Percentiles rank a stretch among this genome's conserved stretches.
Evolutionary conservation across 2,888 invertebrate species (phyloP).

Genomic region (Pseudoips prasinana): DNA sequence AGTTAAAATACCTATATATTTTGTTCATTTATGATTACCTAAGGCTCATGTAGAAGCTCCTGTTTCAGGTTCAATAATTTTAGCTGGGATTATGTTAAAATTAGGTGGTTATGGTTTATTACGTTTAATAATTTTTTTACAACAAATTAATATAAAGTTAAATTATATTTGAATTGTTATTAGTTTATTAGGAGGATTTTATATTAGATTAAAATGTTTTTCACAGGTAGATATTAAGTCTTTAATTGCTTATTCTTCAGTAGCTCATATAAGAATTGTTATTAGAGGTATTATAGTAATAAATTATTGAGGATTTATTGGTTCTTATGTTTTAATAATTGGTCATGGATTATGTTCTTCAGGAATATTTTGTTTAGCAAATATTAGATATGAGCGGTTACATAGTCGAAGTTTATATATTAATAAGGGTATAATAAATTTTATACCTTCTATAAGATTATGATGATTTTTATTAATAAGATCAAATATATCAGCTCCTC

Average conservation of each 20-base stretch:
- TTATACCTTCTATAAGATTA: constrained; percentile 81
- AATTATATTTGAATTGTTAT: constrained; percentile 78
- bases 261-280: constrained; percentile 86
- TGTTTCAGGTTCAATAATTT: constrained; percentile 87
- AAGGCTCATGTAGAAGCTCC: constrained; percentile 90
- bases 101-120: constrained; percentile 87
- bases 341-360: constrained; percentile 85
- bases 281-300: constrained; percentile 82
- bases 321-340: constrained; percentile 83
- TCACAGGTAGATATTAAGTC: constrained; percentile 86
- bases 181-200: constrained; percentile 81
- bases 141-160: constrained; percentile 65
- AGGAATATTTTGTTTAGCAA: constrained; percentile 84
- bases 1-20: constrained; percentile 87
- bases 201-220: constrained; percentile 85
- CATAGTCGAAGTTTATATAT: constrained; percentile 83
- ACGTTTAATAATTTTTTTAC: constrained; percentile 77
- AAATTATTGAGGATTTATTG: constrained; percentile 76
- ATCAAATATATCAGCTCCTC: constrained; percentile 85
- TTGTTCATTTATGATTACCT: constrained; percentile 86
- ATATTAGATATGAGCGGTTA: constrained; percentile 84
- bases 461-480: constrained; percentile 85
- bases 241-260: constrained; percentile 89
- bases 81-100: constrained; percentile 87
- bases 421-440: constrained; percentile 84